These are phyloP conservation scores for Molossus alvarezi DNA, from an alignment of 2,797 vertebrate genomes.

Conservation along the genomic window DNA sequence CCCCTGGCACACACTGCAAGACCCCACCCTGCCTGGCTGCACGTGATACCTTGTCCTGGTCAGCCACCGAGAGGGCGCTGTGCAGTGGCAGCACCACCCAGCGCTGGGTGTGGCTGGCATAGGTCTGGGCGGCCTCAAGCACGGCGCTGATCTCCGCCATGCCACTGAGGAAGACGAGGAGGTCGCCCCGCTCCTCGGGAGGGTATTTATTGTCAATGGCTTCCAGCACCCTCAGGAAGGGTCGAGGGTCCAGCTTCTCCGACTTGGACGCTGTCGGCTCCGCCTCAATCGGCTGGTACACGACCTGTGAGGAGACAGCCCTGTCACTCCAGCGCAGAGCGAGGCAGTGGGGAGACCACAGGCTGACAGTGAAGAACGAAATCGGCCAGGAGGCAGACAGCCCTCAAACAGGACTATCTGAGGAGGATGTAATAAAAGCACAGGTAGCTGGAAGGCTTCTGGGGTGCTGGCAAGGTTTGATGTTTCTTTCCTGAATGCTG, in stretches of 20 bases:
- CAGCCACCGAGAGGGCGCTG: constrained; percentile 94
- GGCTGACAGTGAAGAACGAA: neutral
- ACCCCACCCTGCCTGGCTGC: accelerated
- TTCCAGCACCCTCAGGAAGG: constrained; percentile 95
- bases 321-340: neutral
- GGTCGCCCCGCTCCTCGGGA: constrained; percentile 94
- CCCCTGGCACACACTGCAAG: neutral
- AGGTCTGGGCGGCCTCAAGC: constrained; percentile 94
- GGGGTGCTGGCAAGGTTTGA: neutral
- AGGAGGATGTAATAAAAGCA: neutral
- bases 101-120: constrained; percentile 92
- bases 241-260: constrained; percentile 94
- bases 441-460: neutral
- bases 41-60: constrained; percentile 94
- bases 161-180: constrained; percentile 96
- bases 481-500: neutral
- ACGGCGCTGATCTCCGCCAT: constrained; percentile 95
- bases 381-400: accelerated
- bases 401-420: accelerated
- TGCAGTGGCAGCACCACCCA: constrained; percentile 96
- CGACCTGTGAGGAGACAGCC: constrained; percentile 89
- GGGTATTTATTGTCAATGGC: constrained; percentile 95
- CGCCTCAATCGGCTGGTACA: constrained; percentile 94
- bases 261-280: constrained; percentile 87
- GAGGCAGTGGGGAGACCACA: accelerated